Evolutionary conservation across 2,113 vertebrate species (phyloP).

Genomic region (Pollachius pollachius): DNA sequence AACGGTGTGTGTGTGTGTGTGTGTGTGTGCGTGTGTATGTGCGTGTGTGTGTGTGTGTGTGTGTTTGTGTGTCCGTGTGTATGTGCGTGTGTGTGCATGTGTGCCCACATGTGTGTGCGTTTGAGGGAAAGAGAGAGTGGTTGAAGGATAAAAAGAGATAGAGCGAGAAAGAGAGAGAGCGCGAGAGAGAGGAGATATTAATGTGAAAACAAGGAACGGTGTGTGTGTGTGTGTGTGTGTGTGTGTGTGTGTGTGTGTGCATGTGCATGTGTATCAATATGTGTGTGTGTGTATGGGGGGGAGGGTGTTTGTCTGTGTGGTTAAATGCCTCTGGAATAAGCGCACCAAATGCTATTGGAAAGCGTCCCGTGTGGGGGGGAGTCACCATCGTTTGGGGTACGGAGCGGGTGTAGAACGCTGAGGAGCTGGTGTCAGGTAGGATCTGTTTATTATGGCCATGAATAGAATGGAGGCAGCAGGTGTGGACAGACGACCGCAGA

Average conservation of each 20-base stretch:
- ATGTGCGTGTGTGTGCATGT: not conserved
- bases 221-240: not conserved
- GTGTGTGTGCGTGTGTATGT: not conserved
- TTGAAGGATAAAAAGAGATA: not conserved
- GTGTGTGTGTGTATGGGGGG: no score
- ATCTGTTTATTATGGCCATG: constrained; percentile 23
- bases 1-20: not conserved
- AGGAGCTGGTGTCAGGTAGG: constrained; percentile 27
- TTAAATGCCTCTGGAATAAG: no score
- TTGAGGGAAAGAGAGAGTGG: not conserved
- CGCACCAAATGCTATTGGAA: no score
- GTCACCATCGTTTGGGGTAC: not conserved
- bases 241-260: not conserved
- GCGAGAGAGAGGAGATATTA: not conserved
- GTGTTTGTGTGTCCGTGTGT: not conserved
- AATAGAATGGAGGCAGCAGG: constrained; percentile 52
- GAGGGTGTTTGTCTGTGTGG: not conserved
- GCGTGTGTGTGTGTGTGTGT: not conserved
- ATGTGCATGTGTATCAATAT: not conserved
- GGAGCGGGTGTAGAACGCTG: not conserved
- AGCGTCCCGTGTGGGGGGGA: no score
- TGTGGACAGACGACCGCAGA: constrained; percentile 31
- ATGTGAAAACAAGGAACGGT: no score
- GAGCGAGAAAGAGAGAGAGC: not conserved
- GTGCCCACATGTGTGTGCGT: not conserved